phyloP scores from a whole-genome alignment of 2,113 vertebrate genomes.

The Corythornis cristatus region DNA sequence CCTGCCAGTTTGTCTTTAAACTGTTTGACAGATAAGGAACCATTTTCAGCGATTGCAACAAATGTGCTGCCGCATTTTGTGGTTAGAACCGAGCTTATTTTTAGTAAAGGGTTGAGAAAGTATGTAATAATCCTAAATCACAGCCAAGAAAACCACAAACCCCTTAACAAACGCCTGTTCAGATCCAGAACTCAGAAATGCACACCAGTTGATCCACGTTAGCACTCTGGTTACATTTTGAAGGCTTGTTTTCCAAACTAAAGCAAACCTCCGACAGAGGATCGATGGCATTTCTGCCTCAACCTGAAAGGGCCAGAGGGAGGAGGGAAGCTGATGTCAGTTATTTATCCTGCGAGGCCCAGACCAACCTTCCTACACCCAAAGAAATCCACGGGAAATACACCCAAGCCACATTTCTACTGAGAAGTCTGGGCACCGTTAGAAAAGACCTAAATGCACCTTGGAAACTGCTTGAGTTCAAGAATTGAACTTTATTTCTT shows the following conservation, averaged over 20 bases:
- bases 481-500: not conserved
- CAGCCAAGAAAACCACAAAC: conserved; percentile 44
- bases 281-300: not conserved
- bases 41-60: conserved; percentile 57
- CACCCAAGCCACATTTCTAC: fast-evolving
- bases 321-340: not conserved
- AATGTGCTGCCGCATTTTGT: conserved; percentile 59
- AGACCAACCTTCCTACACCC: not conserved
- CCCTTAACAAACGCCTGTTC: conserved; percentile 10
- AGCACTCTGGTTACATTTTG: not conserved
- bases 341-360: not conserved
- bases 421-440: not conserved
- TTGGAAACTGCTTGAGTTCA: not conserved
- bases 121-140: conserved; percentile 52
- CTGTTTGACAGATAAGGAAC: conserved; percentile 65
- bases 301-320: not conserved
- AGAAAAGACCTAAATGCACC: not conserved
- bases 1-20: conserved; percentile 55
- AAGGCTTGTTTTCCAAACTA: not conserved
- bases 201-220: not conserved
- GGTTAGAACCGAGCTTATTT: conserved; percentile 41
- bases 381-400: not conserved
- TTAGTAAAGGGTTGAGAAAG: conserved; percentile 57
- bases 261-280: not conserved
- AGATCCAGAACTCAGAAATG: not conserved